Conservation (phyloP, 2,113 vertebrate species). For the Dryoscopus gambensis region DNA sequence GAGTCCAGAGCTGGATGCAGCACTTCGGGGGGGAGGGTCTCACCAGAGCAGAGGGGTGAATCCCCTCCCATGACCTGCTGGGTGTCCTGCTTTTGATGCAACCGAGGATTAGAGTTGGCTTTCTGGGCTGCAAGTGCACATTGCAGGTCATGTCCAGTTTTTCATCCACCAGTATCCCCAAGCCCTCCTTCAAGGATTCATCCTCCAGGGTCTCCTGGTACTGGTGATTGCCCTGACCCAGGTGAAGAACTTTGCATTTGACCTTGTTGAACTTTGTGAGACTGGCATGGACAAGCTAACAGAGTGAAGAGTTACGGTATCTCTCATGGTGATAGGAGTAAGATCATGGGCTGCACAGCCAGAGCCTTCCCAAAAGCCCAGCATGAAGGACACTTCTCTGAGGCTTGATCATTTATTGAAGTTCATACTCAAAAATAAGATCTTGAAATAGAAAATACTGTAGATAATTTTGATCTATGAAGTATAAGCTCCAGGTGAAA, state of each 20-base stretch:
- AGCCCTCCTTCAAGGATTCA: neutral
- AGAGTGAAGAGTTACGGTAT: neutral
- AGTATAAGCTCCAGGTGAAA: neutral
- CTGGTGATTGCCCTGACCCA: neutral
- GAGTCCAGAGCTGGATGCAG: neutral
- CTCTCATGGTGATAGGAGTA: neutral
- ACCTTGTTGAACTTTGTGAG: neutral
- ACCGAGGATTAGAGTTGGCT: fast-evolving
- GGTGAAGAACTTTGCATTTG: neutral
- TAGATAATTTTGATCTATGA: neutral
- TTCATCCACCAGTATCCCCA: neutral
- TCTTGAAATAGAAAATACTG: neutral
- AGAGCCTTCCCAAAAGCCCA: neutral
- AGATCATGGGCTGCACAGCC: neutral
- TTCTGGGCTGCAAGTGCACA: fast-evolving
- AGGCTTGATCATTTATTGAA: neutral
- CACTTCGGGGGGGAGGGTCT: neutral
- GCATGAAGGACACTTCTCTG: neutral
- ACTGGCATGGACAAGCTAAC: neutral
- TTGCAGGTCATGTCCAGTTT: neutral
- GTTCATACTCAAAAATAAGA: neutral
- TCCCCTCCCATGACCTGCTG: fast-evolving
- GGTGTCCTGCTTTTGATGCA: neutral
- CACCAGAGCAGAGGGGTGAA: neutral
- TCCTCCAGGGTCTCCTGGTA: neutral